phyloP scores from a whole-genome alignment of 2,888 invertebrate genomes.

The Hirudinaria manillensis region DNA sequence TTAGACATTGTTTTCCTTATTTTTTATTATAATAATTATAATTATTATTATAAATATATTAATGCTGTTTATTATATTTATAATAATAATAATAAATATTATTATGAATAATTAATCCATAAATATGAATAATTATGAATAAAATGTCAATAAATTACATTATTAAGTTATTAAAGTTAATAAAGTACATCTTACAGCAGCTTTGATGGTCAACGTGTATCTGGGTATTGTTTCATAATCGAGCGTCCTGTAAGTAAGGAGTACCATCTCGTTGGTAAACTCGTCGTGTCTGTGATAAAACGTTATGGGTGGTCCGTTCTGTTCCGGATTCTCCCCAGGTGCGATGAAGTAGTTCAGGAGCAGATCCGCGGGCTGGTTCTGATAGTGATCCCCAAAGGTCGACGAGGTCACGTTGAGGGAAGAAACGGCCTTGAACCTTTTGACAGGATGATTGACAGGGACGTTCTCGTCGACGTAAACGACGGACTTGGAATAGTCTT shows the following conservation, averaged over 20 bases:
- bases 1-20: no score
- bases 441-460: constrained; percentile 38
- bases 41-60: no score
- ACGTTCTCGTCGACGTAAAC: constrained; percentile 39
- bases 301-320: constrained; percentile 39
- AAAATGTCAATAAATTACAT: no score
- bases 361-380: constrained; percentile 23
- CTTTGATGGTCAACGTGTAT: constrained; percentile 41
- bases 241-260: constrained; percentile 40
- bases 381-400: no score
- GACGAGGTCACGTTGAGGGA: constrained; percentile 4
- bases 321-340: constrained; percentile 39
- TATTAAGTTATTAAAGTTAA: no score
- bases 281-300: constrained; percentile 40
- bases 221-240: constrained; percentile 40
- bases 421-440: constrained; percentile 36
- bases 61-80: no score
- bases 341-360: constrained; percentile 40
- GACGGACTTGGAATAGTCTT: constrained; percentile 37
- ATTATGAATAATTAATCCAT: no score
- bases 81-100: no score
- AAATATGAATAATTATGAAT: no score
- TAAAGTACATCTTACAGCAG: constrained; percentile 40
- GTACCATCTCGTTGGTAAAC: constrained; percentile 40
- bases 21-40: no score